phyloP scores from a whole-genome alignment of 2,797 vertebrate species.

The Danionella dracula region DNA sequence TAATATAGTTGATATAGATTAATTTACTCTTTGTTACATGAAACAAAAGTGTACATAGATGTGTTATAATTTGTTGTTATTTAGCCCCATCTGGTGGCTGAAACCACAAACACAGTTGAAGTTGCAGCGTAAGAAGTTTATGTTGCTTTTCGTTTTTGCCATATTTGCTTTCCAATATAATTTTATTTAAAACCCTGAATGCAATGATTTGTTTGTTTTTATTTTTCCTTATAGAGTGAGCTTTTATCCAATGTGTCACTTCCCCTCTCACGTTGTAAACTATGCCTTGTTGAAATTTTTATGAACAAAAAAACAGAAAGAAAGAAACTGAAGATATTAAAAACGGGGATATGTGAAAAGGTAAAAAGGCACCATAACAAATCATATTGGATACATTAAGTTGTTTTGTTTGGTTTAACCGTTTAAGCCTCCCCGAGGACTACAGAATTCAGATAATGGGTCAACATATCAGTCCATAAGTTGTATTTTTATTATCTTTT shows the following conservation, averaged over 20 bases:
- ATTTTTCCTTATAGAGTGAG: not conserved
- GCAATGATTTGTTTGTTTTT: not conserved
- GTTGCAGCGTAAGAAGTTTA: not conserved
- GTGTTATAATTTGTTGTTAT: too few species aligned
- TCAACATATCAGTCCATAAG: slow-evolving; percentile 1
- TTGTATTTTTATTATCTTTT: not conserved
- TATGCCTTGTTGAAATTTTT: too few species aligned
- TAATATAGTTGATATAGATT: too few species aligned
- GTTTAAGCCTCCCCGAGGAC: not conserved
- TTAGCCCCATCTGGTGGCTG: slow-evolving; percentile 16
- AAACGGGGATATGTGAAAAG: too few species aligned
- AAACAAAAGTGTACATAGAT: too few species aligned
- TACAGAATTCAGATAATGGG: not conserved
- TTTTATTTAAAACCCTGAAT: not conserved
- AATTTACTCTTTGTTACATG: too few species aligned
- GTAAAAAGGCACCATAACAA: not conserved
- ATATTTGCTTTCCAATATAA: not conserved
- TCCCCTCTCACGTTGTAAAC: too few species aligned
- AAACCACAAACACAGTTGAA: not conserved
- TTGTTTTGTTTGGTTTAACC: not conserved
- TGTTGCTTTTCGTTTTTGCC: not conserved
- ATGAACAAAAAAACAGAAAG: too few species aligned
- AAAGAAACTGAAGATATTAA: too few species aligned
- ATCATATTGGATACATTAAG: not conserved
- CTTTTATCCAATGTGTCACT: not conserved